Evolutionary conservation across 2,797 vertebrate genomes (phyloP).

Genomic region (Catostomus latipinnis): DNA sequence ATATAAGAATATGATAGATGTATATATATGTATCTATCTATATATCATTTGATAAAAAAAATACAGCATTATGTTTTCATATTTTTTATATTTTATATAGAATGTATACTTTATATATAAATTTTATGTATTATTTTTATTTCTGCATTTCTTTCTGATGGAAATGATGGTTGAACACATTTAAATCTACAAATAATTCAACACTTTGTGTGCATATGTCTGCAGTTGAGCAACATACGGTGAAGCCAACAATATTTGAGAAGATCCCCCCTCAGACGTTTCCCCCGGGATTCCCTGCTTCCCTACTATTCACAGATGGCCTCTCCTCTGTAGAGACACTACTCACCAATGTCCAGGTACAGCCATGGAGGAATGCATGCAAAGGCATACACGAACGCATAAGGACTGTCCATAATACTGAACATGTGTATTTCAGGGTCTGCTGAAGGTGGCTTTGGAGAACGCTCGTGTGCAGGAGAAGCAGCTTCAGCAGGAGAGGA

Average conservation of each 20-base stretch:
- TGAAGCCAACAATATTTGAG: conserved; percentile 78
- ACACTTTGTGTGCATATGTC: neutral
- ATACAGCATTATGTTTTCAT: too few relatives aligned
- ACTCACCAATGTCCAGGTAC: conserved; percentile 95
- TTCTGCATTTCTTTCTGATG: neutral
- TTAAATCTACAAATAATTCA: neutral
- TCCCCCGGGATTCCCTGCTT: conserved; percentile 87
- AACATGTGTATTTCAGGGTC: conserved; percentile 77
- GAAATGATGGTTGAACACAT: neutral
- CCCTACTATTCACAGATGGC: conserved; percentile 91
- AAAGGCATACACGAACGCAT: neutral
- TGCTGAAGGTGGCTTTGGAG: conserved; percentile 96
- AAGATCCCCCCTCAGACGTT: conserved; percentile 84
- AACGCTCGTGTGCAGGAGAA: conserved; percentile 95
- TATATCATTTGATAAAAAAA: too few relatives aligned
- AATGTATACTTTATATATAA: neutral
- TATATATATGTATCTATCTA: too few relatives aligned
- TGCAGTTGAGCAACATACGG: conserved; percentile 55
- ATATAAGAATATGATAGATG: too few relatives aligned
- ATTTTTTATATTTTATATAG: too few relatives aligned
- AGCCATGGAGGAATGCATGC: neutral
- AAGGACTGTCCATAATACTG: neutral
- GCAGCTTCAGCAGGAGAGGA: conserved; percentile 94
- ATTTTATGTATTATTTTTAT: too few relatives aligned
- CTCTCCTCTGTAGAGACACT: conserved; percentile 93